Percentiles rank a stretch among this genome's conserved stretches.
These are phyloP conservation scores for Resseliella maxima DNA, from an alignment of 2,888 invertebrate genomes.

Conservation along the genomic window DNA sequence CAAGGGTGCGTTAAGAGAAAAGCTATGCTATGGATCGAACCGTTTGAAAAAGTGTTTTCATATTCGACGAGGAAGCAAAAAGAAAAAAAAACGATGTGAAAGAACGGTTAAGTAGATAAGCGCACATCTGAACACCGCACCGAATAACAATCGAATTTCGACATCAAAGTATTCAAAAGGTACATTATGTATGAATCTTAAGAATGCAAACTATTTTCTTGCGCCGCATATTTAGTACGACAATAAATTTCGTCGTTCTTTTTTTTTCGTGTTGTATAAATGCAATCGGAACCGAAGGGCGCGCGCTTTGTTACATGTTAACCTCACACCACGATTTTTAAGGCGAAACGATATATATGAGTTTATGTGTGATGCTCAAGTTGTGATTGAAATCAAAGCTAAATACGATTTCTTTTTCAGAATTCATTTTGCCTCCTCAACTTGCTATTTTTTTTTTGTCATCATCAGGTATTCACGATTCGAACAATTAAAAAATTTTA, in stretches of 20 bases:
- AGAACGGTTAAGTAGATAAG: background rate
- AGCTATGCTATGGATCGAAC: background rate
- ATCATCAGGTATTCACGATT: slow-evolving; percentile 17
- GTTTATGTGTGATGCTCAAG: background rate
- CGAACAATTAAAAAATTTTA: slow-evolving; percentile 47
- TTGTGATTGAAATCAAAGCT: slow-evolving; percentile 55
- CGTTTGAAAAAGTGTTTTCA: background rate
- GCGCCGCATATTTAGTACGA: slow-evolving; percentile 12
- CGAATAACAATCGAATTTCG: slow-evolving; percentile 7
- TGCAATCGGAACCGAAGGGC: background rate
- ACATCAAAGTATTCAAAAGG: slow-evolving; percentile 40
- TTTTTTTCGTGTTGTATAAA: background rate
- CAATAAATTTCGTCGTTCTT: slow-evolving; percentile 25
- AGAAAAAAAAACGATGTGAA: background rate
- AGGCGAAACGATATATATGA: background rate
- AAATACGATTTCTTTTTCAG: slow-evolving; percentile 9
- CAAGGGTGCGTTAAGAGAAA: background rate
- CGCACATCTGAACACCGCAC: background rate
- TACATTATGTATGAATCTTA: background rate
- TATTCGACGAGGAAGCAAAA: background rate
- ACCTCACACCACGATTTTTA: background rate
- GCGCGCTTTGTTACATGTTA: background rate
- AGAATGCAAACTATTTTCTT: slow-evolving; percentile 43
- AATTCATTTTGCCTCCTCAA: slow-evolving; percentile 33
- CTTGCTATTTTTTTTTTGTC: background rate